Percentiles rank a stretch among this genome's conserved stretches.
Evolutionary conservation across 2,888 invertebrate species (phyloP).

Genomic region (Harpalus rubripes): DNA sequence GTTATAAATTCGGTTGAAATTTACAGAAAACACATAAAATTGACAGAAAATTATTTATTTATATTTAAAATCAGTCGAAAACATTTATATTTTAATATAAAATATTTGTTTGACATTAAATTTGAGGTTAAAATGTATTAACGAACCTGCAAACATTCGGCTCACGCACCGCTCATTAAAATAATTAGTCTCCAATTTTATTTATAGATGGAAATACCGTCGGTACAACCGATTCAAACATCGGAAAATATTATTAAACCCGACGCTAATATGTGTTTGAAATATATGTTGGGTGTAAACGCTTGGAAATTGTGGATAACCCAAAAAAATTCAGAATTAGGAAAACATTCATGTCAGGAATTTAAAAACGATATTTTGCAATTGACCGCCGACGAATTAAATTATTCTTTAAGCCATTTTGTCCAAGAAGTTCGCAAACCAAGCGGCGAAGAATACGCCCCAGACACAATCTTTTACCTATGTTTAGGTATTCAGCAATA

Average conservation of each 20-base stretch:
- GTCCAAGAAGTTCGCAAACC: slow-evolving; percentile 93
- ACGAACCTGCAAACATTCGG: too few species aligned
- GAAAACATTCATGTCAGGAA: neutral
- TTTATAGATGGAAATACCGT: neutral
- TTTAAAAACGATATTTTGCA: slow-evolving; percentile 92
- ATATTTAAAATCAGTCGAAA: too few species aligned
- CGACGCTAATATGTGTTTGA: slow-evolving; percentile 85
- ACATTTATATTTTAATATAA: too few species aligned
- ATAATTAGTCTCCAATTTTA: too few species aligned
- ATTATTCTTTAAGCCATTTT: slow-evolving; percentile 89
- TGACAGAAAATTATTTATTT: too few species aligned
- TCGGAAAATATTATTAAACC: slow-evolving; percentile 81
- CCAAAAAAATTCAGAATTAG: slow-evolving; percentile 82
- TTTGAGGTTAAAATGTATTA: too few species aligned
- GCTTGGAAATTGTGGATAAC: slow-evolving; percentile 94
- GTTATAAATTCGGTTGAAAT: too few species aligned
- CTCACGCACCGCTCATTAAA: too few species aligned
- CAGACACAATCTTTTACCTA: slow-evolving; percentile 93
- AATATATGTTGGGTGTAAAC: slow-evolving; percentile 92
- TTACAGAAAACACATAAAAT: too few species aligned
- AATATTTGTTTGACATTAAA: too few species aligned
- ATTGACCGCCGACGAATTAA: slow-evolving; percentile 90
- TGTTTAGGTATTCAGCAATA: slow-evolving; percentile 94
- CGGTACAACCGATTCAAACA: neutral
- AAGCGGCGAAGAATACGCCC: slow-evolving; percentile 91